phyloP scores from a whole-genome alignment of 1,140 invertebrate species.

The Aphis craccivora region DNA sequence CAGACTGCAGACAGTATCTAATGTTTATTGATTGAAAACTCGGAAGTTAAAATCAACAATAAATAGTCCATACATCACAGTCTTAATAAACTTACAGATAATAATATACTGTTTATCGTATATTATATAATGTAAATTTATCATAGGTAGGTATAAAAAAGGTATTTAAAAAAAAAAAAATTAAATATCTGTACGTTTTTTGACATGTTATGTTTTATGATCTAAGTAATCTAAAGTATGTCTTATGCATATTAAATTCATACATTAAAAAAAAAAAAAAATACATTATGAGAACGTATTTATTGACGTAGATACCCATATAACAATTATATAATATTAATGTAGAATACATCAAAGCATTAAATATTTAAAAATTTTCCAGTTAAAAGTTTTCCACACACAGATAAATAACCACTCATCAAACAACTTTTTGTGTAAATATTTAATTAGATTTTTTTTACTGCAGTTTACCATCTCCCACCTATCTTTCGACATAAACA shows the following conservation, averaged over 20 bases:
- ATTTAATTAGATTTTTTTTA: no score
- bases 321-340: no score
- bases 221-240: background rate
- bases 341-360: no score
- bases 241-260: background rate
- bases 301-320: background rate
- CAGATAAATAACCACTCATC: no score
- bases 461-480: no score
- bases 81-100: background rate
- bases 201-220: background rate
- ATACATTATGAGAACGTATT: background rate
- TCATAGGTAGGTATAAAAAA: background rate
- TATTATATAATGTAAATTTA: background rate
- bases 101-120: background rate
- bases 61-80: background rate
- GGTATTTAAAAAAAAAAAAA: background rate
- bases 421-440: no score
- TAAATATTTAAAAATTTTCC: no score
- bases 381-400: no score
- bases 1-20: background rate
- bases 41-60: background rate
- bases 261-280: background rate
- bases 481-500: no score
- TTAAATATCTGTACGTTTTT: background rate
- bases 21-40: conserved; percentile 8